These are phyloP conservation scores for Brachionus sp. DNA, from an alignment of 1,140 invertebrate genomes.

Conservation along the genomic window DNA sequence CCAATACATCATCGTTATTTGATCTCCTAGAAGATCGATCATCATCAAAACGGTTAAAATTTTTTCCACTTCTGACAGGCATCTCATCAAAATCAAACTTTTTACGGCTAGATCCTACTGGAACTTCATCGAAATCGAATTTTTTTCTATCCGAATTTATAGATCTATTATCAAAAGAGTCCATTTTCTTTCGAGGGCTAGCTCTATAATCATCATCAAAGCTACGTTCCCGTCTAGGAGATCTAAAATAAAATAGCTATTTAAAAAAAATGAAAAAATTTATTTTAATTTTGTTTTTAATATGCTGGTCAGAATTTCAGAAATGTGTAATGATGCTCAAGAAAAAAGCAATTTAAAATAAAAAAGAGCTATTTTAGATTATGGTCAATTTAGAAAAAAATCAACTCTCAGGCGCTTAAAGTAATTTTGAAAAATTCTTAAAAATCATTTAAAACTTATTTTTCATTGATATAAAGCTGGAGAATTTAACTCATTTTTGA, in stretches of 20 bases:
- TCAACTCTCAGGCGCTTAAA: no score
- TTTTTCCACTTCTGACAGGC: not conserved
- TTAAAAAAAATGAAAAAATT: not conserved
- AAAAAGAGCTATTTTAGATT: no score
- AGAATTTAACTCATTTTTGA: no score
- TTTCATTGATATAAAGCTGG: no score
- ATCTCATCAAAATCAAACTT: constrained; percentile 23
- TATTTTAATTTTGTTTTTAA: not conserved
- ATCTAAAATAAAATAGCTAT: not conserved
- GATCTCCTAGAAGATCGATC: not conserved
- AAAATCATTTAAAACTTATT: no score
- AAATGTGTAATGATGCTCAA: no score
- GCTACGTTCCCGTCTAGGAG: not conserved
- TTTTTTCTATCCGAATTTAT: not conserved
- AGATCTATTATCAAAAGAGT: not conserved
- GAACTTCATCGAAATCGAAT: not conserved
- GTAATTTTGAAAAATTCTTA: no score
- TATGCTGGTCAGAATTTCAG: no score
- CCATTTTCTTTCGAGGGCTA: not conserved
- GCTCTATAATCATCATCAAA: not conserved
- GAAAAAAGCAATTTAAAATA: no score
- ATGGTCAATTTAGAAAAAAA: no score
- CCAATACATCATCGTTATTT: not conserved
- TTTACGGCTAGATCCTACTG: not conserved
- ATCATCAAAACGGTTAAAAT: not conserved